phyloP scores from a whole-genome alignment of 2,113 vertebrate genomes.

The Oreochromis aureus region DNA sequence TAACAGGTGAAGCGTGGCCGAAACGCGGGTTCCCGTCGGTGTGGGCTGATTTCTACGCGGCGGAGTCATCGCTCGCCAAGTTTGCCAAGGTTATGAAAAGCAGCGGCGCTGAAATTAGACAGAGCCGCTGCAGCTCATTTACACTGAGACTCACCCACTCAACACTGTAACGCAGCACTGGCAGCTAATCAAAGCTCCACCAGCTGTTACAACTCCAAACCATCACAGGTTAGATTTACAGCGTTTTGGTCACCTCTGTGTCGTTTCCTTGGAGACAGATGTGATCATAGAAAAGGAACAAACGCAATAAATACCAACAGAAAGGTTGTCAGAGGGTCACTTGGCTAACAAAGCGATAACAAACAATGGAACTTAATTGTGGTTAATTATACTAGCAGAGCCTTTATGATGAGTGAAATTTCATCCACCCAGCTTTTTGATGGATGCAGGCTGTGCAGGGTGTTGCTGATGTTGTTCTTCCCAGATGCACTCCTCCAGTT shows the following conservation, averaged over 20 bases:
- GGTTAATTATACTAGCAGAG: background rate
- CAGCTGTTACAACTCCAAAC: background rate
- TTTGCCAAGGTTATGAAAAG: slow-evolving; percentile 26
- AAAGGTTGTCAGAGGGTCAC: fast-evolving
- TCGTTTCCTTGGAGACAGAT: background rate
- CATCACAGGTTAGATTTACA: background rate
- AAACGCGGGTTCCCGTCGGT: background rate
- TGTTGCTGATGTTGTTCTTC: background rate
- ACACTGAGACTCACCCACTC: background rate
- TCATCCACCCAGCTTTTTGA: background rate
- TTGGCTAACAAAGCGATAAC: background rate
- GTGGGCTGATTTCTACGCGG: background rate
- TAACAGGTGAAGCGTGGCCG: background rate
- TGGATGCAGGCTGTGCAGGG: fast-evolving
- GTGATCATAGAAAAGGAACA: fast-evolving
- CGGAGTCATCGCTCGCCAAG: background rate
- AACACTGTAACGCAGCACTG: background rate
- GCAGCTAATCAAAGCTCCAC: background rate
- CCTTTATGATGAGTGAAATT: background rate
- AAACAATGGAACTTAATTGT: background rate
- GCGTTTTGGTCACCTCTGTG: background rate
- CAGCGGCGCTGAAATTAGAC: background rate
- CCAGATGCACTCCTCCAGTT: fast-evolving
- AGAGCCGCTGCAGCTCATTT: background rate
- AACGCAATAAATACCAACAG: fast-evolving